Base-by-base conservation (phyloP, 2,797 vertebrate genomes). In the Trematomus bernacchii region DNA sequence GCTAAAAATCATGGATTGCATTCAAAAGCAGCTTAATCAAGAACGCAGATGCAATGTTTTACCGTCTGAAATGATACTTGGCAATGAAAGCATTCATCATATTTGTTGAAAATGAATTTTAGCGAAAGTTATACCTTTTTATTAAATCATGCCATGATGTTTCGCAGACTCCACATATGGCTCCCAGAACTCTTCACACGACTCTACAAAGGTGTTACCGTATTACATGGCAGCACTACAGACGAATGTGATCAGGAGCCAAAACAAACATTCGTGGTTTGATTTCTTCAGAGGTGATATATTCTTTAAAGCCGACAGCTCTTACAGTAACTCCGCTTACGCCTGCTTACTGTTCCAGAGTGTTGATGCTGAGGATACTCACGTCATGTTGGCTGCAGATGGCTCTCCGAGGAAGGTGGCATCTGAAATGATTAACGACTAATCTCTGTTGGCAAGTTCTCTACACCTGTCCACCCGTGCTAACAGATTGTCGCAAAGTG, bases 51-150 rank as follows among this genome's bases (percentile, higher is more conserved):
- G 91, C 59, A 6, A 58, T 42, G 80, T 64, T 83, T 89, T 89
- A 89, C 88, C 86, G 83, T 84, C 87, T 87, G 80, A 87, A 89
- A 86, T 90, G 84, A 89, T 89, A 84, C 86, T 89, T 90, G 90
- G 75, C 91, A 3, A 71, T 1, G 59, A 67, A 73, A 48, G 67
- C 80, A 73, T 85, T 90, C 87, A 79, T 87, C 85, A 80, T 89
- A 89, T 91, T 91, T 90, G 86, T 85, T 81, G 87, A 90, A 89
- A 84, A 88, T 90, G 79, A 73, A 85, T 89, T 90, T 79, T 76
- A 43, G 77, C 30, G 3, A 82, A 85, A 91, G 87, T 89, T 73
- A 81, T 85, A 87, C 37, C 58, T 62, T 86, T 86, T 90, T 78
- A 84, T 85, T 76, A 71, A 86, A 87, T 74, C 57, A 57, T 37